Conservation (phyloP, 2,888 invertebrate genomes). For the Rhamnusium bicolor region DNA sequence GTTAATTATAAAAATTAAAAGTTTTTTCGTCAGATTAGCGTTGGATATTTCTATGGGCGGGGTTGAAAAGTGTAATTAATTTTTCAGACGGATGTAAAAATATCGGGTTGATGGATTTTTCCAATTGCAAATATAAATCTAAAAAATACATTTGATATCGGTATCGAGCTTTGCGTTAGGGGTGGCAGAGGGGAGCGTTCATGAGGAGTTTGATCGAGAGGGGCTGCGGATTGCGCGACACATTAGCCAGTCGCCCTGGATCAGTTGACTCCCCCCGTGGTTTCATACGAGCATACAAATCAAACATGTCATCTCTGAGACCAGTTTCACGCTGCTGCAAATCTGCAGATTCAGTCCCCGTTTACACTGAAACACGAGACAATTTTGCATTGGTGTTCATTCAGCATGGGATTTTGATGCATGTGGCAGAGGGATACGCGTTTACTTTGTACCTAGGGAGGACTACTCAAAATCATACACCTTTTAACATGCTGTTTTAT, state of each 20-base stretch:
- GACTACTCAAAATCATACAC: neutral
- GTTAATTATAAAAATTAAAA: constrained; percentile 55
- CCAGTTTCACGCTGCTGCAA: constrained; percentile 54
- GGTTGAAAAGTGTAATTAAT: constrained; percentile 69
- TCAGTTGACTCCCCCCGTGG: constrained; percentile 56
- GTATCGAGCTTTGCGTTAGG: constrained; percentile 38
- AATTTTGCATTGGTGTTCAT: neutral
- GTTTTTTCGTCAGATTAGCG: constrained; percentile 49
- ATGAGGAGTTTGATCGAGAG: constrained; percentile 45
- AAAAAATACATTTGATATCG: constrained; percentile 67
- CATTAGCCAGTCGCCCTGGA: constrained; percentile 65
- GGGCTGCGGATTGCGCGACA: constrained; percentile 64
- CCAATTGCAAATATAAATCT: constrained; percentile 69
- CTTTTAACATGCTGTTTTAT: neutral
- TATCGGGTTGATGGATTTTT: constrained; percentile 67
- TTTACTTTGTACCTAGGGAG: neutral
- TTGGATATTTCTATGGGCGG: constrained; percentile 49
- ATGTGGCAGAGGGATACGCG: neutral
- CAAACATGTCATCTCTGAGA: constrained; percentile 66
- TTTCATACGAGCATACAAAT: constrained; percentile 66
- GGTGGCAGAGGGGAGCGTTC: constrained; percentile 50
- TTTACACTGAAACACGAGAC: constrained; percentile 38
- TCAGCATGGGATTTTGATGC: too few relatives aligned
- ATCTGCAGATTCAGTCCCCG: constrained; percentile 43
- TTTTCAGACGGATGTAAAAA: constrained; percentile 70